phyloP scores from a whole-genome alignment of 2,797 vertebrate species.

The Gila robusta region DNA sequence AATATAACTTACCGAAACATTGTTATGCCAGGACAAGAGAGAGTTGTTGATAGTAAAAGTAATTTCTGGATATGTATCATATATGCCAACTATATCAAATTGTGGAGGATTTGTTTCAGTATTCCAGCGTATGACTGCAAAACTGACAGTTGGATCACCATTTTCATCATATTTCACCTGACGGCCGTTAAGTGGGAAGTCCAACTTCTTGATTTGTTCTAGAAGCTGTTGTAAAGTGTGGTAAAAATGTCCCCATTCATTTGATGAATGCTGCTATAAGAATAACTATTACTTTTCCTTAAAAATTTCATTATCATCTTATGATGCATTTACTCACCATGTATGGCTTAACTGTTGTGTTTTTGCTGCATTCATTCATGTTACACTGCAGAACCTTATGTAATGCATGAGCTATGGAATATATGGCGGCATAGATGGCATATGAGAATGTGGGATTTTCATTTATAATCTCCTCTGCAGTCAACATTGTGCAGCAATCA shows the following conservation, averaged over 20 bases:
- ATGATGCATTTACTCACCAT: slow-evolving; percentile 76
- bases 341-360: slow-evolving; percentile 75
- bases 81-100: slow-evolving; percentile 76
- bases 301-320: neutral
- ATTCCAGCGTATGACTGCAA: slow-evolving; percentile 81
- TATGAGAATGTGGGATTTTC: slow-evolving; percentile 74
- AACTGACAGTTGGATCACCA: slow-evolving; percentile 74
- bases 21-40: slow-evolving; percentile 76
- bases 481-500: slow-evolving; percentile 63
- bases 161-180: slow-evolving; percentile 78
- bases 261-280: neutral
- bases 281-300: neutral
- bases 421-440: slow-evolving; percentile 78
- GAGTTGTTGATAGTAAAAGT: slow-evolving; percentile 68
- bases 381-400: slow-evolving; percentile 80
- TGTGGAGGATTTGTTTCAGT: slow-evolving; percentile 62
- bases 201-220: slow-evolving; percentile 78
- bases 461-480: neutral
- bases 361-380: slow-evolving; percentile 68
- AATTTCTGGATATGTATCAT: slow-evolving; percentile 60
- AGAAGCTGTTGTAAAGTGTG: slow-evolving; percentile 76
- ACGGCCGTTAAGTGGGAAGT: slow-evolving; percentile 80
- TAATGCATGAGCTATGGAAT: slow-evolving; percentile 82
- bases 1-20: slow-evolving; percentile 63
- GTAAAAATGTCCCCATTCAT: neutral